A percentile compares a stretch with the other conserved stretches of the same genome.
Evolutionary conservation across 2,113 vertebrate species (phyloP).

Genomic region (Microcebus tavaratra): DNA sequence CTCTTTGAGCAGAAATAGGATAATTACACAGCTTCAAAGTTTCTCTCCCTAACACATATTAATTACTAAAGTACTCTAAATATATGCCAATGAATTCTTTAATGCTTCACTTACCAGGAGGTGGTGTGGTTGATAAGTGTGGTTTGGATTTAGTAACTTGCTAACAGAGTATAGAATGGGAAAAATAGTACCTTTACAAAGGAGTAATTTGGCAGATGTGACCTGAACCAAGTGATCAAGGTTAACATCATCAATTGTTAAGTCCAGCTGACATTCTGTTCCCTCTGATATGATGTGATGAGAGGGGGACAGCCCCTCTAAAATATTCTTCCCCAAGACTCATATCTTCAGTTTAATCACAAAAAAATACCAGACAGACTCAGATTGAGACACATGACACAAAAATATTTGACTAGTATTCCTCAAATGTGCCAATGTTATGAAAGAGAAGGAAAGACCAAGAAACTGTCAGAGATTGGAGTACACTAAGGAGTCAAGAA

Average conservation of each 20-base stretch:
- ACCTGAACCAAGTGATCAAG: not conserved
- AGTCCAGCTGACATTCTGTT: not conserved
- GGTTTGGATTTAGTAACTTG: not conserved
- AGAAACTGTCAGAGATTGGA: not conserved
- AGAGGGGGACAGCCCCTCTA: not conserved
- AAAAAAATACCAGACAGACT: not conserved
- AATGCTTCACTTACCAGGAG: not conserved
- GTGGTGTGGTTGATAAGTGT: not conserved
- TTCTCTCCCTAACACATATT: not conserved
- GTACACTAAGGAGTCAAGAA: not conserved
- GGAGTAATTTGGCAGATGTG: not conserved
- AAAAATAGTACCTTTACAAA: not conserved
- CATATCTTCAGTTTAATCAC: not conserved
- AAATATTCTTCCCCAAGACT: not conserved
- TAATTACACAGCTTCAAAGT: not conserved
- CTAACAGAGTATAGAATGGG: not conserved
- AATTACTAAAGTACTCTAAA: not conserved
- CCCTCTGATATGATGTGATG: not conserved
- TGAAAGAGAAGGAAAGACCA: not conserved
- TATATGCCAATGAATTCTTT: not conserved
- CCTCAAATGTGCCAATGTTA: not conserved
- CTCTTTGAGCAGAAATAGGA: not conserved
- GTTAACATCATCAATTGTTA: not conserved
- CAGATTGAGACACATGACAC: not conserved
- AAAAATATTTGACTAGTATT: not conserved